These are phyloP conservation scores for Cecidostiba fungosa DNA, from an alignment of 2,888 invertebrate species.

Conservation along the genomic window DNA sequence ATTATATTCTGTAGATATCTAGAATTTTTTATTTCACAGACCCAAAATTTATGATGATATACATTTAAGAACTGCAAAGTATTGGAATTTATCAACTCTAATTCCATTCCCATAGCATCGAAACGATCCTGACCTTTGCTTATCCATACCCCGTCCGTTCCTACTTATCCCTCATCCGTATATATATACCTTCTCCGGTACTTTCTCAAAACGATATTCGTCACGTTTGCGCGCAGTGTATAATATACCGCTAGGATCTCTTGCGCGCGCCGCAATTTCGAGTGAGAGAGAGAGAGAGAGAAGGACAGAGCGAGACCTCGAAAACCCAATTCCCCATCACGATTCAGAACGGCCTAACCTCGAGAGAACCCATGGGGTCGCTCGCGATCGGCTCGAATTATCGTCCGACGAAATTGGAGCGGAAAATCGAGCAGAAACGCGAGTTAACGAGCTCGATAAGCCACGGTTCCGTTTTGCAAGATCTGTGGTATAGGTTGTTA, in stretches of 20 bases:
- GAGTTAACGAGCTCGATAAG: slow-evolving; percentile 27
- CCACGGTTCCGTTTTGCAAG: not conserved
- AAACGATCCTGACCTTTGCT: slow-evolving; percentile 29
- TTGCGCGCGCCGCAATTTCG: slow-evolving; percentile 19
- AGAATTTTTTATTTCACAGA: no score
- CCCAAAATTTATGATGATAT: no score
- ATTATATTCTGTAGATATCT: no score
- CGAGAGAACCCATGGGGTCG: slow-evolving; percentile 26
- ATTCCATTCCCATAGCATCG: not conserved
- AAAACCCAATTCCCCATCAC: slow-evolving; percentile 41
- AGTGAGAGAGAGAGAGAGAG: not conserved
- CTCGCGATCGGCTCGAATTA: slow-evolving; percentile 52
- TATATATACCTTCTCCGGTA: not conserved
- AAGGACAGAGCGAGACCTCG: slow-evolving; percentile 14
- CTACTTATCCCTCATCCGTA: not conserved
- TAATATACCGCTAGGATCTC: slow-evolving; percentile 17
- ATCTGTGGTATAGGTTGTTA: not conserved
- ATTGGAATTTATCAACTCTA: no score
- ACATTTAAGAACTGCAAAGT: no score
- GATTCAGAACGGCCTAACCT: slow-evolving; percentile 37
- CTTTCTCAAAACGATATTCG: slow-evolving; percentile 31
- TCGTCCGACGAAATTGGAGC: slow-evolving; percentile 53
- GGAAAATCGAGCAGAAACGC: slow-evolving; percentile 37
- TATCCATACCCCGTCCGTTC: not conserved
- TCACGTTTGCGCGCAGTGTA: slow-evolving; percentile 13